Conservation (phyloP, 2,797 vertebrate species). For the Melopsittacus undulatus region DNA sequence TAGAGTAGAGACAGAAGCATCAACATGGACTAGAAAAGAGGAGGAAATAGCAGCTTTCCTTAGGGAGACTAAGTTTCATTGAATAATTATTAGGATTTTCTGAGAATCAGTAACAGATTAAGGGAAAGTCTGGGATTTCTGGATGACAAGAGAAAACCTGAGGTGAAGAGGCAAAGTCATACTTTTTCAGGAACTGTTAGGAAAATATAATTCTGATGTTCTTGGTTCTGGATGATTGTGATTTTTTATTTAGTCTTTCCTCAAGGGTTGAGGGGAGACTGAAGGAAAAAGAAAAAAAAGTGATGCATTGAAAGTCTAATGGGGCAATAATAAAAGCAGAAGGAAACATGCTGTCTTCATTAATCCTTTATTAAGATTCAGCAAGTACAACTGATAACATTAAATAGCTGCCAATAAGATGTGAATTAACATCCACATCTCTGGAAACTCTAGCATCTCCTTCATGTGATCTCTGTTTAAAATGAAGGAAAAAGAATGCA, state of each 20-base stretch:
- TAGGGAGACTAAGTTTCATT: background rate
- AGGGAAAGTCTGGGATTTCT: background rate
- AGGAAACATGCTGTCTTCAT: slow-evolving; percentile 15
- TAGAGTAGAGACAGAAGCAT: background rate
- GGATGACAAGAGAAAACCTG: background rate
- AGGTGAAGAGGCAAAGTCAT: background rate
- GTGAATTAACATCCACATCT: background rate
- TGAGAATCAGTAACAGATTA: background rate
- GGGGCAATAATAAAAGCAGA: background rate
- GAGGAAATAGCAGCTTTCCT: background rate
- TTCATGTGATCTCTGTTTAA: background rate
- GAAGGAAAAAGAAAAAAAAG: background rate
- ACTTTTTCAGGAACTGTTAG: background rate
- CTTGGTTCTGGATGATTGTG: background rate
- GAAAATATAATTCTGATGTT: background rate
- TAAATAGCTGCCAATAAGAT: slow-evolving; percentile 22
- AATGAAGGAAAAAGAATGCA: background rate
- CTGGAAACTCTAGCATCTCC: background rate
- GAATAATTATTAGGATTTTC: background rate
- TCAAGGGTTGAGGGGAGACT: background rate
- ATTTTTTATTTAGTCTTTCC: background rate
- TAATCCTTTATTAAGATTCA: slow-evolving; percentile 45
- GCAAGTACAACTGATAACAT: background rate
- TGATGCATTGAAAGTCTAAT: background rate
- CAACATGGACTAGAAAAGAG: background rate